These are phyloP conservation scores for Cochlearius cochlearius DNA, from an alignment of 2,113 vertebrate species.

Conservation along the genomic window DNA sequence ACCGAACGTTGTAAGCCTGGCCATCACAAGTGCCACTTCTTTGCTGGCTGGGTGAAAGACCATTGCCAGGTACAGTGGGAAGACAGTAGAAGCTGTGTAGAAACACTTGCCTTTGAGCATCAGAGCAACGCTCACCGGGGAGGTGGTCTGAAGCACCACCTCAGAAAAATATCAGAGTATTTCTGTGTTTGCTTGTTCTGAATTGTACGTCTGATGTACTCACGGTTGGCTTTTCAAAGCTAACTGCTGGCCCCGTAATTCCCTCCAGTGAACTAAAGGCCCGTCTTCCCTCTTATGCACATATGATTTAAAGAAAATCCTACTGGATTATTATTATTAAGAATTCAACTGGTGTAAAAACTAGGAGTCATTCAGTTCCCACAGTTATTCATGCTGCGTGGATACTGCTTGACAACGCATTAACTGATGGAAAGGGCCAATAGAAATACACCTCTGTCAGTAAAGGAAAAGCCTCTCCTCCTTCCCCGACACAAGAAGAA, in stretches of 20 bases:
- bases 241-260: background rate
- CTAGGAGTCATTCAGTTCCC: background rate
- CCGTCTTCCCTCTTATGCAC: background rate
- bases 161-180: background rate
- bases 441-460: background rate
- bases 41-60: background rate
- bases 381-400: background rate
- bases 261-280: background rate
- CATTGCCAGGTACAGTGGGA: background rate
- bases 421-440: background rate
- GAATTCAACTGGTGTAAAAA: background rate
- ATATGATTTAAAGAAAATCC: background rate
- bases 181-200: background rate
- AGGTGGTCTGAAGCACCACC: background rate
- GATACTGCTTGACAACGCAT: background rate
- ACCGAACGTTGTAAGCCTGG: too few relatives aligned
- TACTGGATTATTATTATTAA: background rate
- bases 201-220: background rate
- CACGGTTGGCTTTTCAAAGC: background rate
- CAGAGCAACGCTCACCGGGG: fast-evolving
- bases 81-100: background rate
- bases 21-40: background rate
- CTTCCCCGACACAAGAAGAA: background rate
- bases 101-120: background rate
- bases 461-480: background rate